Evolutionary conservation across 2,113 vertebrate species (phyloP).

Genomic region (Arenaria interpres): DNA sequence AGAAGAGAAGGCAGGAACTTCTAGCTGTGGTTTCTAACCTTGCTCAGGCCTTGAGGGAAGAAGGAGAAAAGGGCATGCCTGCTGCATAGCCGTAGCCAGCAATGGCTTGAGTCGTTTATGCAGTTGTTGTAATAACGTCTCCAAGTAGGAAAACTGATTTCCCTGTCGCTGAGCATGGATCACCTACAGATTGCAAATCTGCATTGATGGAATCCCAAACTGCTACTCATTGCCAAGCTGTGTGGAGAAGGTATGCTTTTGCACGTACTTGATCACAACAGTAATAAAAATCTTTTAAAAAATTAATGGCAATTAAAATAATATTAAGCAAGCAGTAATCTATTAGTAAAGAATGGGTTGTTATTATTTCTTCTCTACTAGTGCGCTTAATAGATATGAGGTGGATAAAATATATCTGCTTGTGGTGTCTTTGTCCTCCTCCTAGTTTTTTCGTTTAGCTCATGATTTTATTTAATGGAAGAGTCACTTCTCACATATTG

Average conservation of each 20-base stretch:
- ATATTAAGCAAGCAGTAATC: neutral
- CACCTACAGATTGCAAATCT: neutral
- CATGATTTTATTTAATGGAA: conserved; percentile 64
- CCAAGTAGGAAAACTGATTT: neutral
- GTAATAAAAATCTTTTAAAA: neutral
- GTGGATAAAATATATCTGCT: neutral
- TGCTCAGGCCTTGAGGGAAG: neutral
- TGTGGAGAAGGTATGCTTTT: neutral
- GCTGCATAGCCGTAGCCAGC: neutral
- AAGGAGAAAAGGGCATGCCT: neutral
- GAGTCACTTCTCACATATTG: conserved; percentile 45
- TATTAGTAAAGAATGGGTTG: neutral
- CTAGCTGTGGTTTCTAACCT: neutral
- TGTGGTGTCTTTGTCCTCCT: neutral
- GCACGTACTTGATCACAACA: neutral
- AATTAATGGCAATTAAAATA: neutral
- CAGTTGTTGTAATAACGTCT: neutral
- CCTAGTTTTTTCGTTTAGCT: neutral
- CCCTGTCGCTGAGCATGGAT: neutral
- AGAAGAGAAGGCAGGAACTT: neutral
- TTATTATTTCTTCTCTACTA: neutral
- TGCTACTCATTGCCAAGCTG: neutral
- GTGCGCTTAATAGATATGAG: neutral
- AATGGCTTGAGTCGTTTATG: neutral
- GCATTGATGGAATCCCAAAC: neutral